Evolutionary conservation across 2,888 invertebrate genomes (phyloP).

Genomic region (Julus scandinavius): DNA sequence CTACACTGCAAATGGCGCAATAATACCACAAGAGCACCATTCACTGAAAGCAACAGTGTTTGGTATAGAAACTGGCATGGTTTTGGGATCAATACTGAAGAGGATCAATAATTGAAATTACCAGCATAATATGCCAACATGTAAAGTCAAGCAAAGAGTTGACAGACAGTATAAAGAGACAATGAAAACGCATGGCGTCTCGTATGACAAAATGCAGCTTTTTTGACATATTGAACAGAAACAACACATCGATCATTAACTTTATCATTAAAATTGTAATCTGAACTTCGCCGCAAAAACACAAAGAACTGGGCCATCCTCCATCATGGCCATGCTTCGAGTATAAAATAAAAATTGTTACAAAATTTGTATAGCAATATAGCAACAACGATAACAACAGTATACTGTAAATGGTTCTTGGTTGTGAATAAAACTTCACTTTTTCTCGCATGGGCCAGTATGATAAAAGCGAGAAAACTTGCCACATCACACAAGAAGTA

Average conservation of each 20-base stretch:
- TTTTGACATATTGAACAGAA: not conserved
- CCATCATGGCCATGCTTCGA: not conserved
- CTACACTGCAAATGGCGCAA: too few species aligned
- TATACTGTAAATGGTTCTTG: not conserved
- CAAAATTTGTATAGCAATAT: not conserved
- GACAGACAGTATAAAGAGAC: not conserved
- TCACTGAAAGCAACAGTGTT: too few species aligned
- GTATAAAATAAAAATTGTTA: not conserved
- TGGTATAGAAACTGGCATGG: not conserved
- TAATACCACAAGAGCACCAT: too few species aligned
- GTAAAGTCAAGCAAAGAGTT: not conserved
- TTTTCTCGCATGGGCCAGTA: not conserved
- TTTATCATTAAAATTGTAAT: not conserved
- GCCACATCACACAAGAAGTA: too few species aligned
- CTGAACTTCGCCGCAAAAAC: not conserved
- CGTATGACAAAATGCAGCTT: not conserved
- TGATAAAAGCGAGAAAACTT: not conserved
- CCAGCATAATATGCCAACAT: not conserved
- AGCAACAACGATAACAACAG: constrained; percentile 18
- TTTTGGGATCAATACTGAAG: constrained; percentile 1
- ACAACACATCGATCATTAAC: not conserved
- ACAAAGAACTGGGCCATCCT: not conserved
- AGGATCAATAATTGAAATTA: not conserved
- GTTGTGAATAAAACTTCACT: constrained; percentile 5
- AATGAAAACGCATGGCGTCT: not conserved